Base-by-base conservation (phyloP, 2,113 vertebrate genomes). In the Pyxicephalus adspersus region DNA sequence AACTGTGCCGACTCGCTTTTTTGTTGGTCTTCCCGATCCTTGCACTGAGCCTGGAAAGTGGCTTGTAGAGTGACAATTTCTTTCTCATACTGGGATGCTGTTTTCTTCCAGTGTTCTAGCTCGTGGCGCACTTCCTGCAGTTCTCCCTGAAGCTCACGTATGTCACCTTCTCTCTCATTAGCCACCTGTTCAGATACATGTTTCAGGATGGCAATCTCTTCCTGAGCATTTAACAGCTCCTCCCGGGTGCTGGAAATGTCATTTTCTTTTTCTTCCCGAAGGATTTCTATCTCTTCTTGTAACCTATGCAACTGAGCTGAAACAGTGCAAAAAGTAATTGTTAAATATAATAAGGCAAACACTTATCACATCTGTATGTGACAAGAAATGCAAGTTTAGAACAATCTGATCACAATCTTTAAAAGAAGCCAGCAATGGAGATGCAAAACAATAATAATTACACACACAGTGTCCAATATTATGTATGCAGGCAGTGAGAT, bases 201-300 rank as follows among this genome's bases (percentile, higher is more conserved):
- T 2, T 94, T 95, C 84, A 99, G 92, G 19, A 95, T 91, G 8
- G 96, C 85, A 80, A 98, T 96, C 90, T 98, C 96, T 85, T 96
- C 95, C 83, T 94, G 96, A 77, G 97, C 96, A 4, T 91, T 94
- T 87, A 94, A 92, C 26, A 98, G 91, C 58, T 98, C 94, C 77
- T 96, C 94, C 61, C 93, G 90, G 17, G 96, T 95, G 87, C 85
- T 91, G 84, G 94, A 91, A 83, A 99, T 93, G 86, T 96, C 95
- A 72, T 81, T 94, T 86, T 99, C 96, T 79, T 98, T 96, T 85
- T 97, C 94, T 86, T 97, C 95, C 65, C 91, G 93, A 84, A 99
- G 91, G 25, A 89, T 92, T 86, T 97, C 96, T 88, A 96, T 97
- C 85, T 97, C 95, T 2, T 92, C 90, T 84, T 98, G 96, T 61